Evolutionary conservation across 2,888 invertebrate species (phyloP).

Genomic region (Tetanocera ferruginea): DNA sequence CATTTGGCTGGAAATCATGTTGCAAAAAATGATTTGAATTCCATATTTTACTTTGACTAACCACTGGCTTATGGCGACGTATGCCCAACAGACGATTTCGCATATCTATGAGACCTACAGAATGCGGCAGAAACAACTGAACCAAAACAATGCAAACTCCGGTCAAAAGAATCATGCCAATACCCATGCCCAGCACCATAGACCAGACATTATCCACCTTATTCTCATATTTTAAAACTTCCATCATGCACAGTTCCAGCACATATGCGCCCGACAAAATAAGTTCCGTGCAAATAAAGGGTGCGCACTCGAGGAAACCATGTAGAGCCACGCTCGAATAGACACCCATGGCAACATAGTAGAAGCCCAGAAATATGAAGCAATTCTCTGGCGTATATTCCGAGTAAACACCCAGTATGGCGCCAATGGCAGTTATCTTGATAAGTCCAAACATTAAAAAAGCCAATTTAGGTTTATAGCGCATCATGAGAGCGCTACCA

Average conservation of each 20-base stretch:
- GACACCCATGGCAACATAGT: constrained; percentile 57
- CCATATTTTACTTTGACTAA: constrained; percentile 59
- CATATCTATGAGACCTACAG: constrained; percentile 59
- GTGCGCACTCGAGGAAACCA: constrained; percentile 60
- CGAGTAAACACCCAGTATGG: constrained; percentile 59
- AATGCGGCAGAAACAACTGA: constrained; percentile 55
- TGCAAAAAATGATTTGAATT: constrained; percentile 59
- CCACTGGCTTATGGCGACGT: constrained; percentile 45
- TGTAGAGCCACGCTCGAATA: constrained; percentile 60
- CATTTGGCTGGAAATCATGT: constrained; percentile 56
- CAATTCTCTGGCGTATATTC: constrained; percentile 57
- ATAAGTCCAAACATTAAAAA: constrained; percentile 60
- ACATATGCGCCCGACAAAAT: constrained; percentile 50
- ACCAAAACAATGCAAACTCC: constrained; percentile 51
- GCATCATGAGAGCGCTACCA: constrained; percentile 53
- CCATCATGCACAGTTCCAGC: constrained; percentile 54
- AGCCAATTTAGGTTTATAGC: constrained; percentile 60
- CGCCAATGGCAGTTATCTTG: constrained; percentile 58
- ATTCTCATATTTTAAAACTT: constrained; percentile 56
- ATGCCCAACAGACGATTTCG: constrained; percentile 61
- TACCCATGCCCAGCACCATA: constrained; percentile 52
- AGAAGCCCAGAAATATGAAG: constrained; percentile 60
- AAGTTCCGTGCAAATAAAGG: constrained; percentile 60
- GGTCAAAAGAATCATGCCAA: constrained; percentile 51
- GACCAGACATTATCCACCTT: constrained; percentile 50